phyloP scores from a whole-genome alignment of 2,888 invertebrate species.

The Eilema depressum region DNA sequence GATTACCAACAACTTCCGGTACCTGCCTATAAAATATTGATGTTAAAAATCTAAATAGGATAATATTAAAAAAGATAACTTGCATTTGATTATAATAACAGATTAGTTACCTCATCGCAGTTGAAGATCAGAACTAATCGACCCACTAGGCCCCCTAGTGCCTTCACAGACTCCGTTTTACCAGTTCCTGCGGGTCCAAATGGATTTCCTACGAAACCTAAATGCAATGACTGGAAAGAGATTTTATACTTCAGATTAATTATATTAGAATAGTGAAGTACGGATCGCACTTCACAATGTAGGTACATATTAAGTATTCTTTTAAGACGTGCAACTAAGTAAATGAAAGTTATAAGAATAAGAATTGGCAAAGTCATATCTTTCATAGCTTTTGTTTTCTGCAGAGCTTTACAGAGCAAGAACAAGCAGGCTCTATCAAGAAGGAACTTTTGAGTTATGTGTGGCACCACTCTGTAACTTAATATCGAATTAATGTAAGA shows the following conservation, averaged over 20 bases:
- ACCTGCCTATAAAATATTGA: no score
- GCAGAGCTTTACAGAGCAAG: no score
- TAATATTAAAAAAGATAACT: background rate
- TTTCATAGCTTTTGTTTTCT: background rate
- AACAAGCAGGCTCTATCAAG: no score
- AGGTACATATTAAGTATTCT: no score
- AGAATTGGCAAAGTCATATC: no score
- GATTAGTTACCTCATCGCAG: constrained; percentile 93
- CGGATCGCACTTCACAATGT: background rate
- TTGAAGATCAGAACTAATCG: constrained; percentile 98
- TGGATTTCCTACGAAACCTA: constrained; percentile 99
- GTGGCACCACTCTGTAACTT: no score
- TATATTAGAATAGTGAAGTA: background rate
- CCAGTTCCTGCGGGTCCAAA: constrained; percentile 99
- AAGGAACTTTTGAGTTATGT: no score
- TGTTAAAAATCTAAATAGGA: background rate
- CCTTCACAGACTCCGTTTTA: constrained; percentile 99
- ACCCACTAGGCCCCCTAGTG: constrained; percentile 95
- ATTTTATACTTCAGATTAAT: background rate
- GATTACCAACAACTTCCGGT: no score
- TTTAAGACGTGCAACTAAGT: no score
- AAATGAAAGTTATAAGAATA: no score
- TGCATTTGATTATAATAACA: no score
- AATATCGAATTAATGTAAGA: no score
- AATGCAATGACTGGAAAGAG: constrained; percentile 92